Percentiles rank a stretch among this genome's conserved stretches.
phyloP scores from a whole-genome alignment of 35 echinoderm and acorn worm genomes.

The Eucidaris tribuloides region DNA sequence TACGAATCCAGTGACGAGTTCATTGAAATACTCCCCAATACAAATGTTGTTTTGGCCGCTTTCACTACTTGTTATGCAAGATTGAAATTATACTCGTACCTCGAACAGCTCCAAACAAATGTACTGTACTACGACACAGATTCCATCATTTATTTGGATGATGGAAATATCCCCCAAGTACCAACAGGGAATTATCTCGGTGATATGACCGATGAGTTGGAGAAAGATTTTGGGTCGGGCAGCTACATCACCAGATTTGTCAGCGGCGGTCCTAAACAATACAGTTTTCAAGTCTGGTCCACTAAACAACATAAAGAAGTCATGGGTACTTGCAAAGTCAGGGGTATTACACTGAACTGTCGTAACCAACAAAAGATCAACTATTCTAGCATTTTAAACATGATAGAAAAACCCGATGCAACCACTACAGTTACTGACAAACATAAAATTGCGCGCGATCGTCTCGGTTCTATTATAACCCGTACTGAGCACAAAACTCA shows the following conservation, averaged over 20 bases:
- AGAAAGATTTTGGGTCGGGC: not conserved
- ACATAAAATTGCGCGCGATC: not conserved
- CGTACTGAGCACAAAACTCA: not conserved
- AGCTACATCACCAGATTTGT: constrained; percentile 45
- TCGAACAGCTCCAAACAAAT: constrained; percentile 14
- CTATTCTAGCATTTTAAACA: not conserved
- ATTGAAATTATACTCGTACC: constrained; percentile 30
- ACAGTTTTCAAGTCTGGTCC: constrained; percentile 17
- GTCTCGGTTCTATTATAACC: not conserved
- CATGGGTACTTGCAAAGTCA: constrained; percentile 15
- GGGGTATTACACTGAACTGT: constrained; percentile 26
- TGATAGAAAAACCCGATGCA: not conserved
- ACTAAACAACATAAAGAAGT: not conserved
- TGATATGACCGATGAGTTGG: constrained; percentile 44
- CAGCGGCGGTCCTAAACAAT: constrained; percentile 38
- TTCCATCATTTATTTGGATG: constrained; percentile 34
- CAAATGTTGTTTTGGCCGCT: constrained; percentile 40
- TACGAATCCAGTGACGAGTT: not conserved
- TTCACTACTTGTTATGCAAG: constrained; percentile 35
- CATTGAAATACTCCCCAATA: not conserved
- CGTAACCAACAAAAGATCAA: not conserved
- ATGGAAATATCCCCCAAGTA: not conserved
- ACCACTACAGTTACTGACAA: not conserved
- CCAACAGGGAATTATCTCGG: constrained; percentile 10
- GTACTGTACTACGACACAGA: constrained; percentile 52